phyloP scores from a whole-genome alignment of 2,888 invertebrate genomes.

The Zaprionus obscuricornis region DNA sequence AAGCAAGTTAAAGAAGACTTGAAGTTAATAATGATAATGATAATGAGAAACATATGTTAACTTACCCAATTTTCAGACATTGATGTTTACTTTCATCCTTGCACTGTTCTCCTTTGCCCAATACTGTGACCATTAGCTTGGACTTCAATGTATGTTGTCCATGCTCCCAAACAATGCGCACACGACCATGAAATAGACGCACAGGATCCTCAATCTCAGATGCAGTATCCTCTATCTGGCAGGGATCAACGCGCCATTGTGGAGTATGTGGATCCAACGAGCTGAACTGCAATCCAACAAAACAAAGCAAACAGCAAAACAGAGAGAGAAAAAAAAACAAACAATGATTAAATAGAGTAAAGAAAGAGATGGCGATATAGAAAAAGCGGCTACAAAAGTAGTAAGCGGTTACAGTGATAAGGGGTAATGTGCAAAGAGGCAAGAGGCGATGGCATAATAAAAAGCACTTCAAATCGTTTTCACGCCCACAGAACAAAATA shows the following conservation, averaged over 20 bases:
- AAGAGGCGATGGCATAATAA: too few species aligned
- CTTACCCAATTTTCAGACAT: conserved; percentile 82
- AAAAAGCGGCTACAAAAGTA: background rate
- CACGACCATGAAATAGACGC: conserved; percentile 85
- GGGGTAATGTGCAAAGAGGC: too few species aligned
- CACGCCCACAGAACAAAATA: conserved; percentile 45
- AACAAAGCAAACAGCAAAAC: too few species aligned
- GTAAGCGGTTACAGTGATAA: too few species aligned
- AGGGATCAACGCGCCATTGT: conserved; percentile 85
- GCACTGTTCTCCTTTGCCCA: conserved; percentile 82
- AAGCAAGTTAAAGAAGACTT: background rate
- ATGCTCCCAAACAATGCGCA: conserved; percentile 85
- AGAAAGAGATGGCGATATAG: too few species aligned
- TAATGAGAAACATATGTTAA: background rate
- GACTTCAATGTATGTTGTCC: conserved; percentile 75
- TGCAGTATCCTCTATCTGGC: conserved; percentile 83
- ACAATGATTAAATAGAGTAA: conserved; percentile 2
- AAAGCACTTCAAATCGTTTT: conserved; percentile 35
- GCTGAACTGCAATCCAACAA: conserved; percentile 77
- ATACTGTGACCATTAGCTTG: conserved; percentile 82
- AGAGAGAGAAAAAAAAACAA: background rate
- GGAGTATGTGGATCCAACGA: conserved; percentile 82
- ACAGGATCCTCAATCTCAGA: conserved; percentile 85
- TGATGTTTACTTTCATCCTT: conserved; percentile 79
- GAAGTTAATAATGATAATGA: background rate